Evolutionary conservation across 2,888 invertebrate genomes (phyloP).

Genomic region (Lasioglossum vierecki): DNA sequence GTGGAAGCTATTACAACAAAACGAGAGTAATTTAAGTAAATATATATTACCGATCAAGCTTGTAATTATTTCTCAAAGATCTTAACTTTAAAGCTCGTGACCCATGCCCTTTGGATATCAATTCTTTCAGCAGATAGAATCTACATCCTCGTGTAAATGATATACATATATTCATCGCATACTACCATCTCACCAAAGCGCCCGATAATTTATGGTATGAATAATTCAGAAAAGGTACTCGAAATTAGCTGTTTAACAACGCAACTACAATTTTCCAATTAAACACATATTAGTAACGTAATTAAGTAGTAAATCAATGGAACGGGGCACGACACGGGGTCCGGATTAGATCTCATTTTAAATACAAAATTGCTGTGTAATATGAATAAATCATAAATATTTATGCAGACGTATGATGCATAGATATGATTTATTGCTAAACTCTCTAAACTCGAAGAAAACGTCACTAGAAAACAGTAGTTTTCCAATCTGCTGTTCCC

Average conservation of each 20-base stretch:
- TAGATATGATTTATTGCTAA: neutral
- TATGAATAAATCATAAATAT: neutral
- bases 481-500: neutral
- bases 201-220: neutral
- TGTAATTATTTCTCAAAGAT: neutral
- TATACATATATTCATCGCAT: neutral
- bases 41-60: neutral
- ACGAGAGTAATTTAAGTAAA: neutral
- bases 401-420: neutral
- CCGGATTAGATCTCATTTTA: neutral
- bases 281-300: neutral
- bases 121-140: neutral
- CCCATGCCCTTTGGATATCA: neutral
- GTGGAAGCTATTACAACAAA: neutral
- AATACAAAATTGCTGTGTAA: neutral
- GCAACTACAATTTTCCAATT: slow-evolving; percentile 5
- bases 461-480: neutral
- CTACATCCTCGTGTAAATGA: neutral
- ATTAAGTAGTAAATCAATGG: neutral
- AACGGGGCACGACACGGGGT: neutral
- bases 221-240: slow-evolving; percentile 3
- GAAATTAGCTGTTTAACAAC: slow-evolving; percentile 3
- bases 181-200: neutral
- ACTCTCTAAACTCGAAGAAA: neutral
- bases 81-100: neutral